Evolutionary conservation across 2,888 invertebrate genomes (phyloP).

Genomic region (Drosophila crucigera): DNA sequence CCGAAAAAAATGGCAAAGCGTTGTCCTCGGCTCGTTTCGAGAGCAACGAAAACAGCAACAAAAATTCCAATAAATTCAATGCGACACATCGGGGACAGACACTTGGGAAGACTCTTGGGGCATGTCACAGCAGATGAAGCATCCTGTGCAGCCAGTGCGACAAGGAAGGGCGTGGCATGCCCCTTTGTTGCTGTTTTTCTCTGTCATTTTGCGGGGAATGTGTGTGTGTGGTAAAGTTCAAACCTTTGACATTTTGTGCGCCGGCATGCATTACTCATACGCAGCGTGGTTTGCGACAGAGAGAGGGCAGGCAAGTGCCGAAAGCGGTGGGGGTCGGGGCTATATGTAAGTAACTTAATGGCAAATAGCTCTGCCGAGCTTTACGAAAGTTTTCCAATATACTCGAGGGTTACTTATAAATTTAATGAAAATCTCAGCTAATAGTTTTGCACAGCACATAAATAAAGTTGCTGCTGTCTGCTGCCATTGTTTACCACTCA

Average conservation of each 20-base stretch:
- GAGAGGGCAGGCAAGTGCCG: background rate
- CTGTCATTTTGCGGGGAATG: slow-evolving; percentile 49
- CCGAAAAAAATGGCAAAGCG: slow-evolving; percentile 25
- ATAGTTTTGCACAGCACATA: slow-evolving; percentile 72
- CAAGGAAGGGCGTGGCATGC: slow-evolving; percentile 30
- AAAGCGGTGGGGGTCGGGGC: background rate
- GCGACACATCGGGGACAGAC: slow-evolving; percentile 71
- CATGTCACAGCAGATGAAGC: slow-evolving; percentile 69
- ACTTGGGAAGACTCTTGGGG: slow-evolving; percentile 79
- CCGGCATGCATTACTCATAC: slow-evolving; percentile 79
- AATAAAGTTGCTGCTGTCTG: slow-evolving; percentile 55
- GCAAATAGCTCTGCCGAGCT: slow-evolving; percentile 49
- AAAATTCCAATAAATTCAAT: slow-evolving; percentile 82
- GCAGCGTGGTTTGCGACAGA: slow-evolving; percentile 49
- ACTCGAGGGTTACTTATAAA: slow-evolving; percentile 61
- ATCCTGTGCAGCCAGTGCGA: slow-evolving; percentile 16
- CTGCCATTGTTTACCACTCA: slow-evolving; percentile 7
- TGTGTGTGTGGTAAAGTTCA: slow-evolving; percentile 74
- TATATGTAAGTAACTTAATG: slow-evolving; percentile 61
- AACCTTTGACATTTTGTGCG: slow-evolving; percentile 78
- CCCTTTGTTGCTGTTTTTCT: slow-evolving; percentile 56
- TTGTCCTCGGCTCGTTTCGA: slow-evolving; percentile 45
- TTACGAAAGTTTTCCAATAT: slow-evolving; percentile 71
- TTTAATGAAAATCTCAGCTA: slow-evolving; percentile 79
- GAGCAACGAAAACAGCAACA: slow-evolving; percentile 56